A percentile compares a stretch with the other conserved stretches of the same genome.
phyloP scores from a whole-genome alignment of 2,113 vertebrate genomes.

The Amazona guildingii region DNA sequence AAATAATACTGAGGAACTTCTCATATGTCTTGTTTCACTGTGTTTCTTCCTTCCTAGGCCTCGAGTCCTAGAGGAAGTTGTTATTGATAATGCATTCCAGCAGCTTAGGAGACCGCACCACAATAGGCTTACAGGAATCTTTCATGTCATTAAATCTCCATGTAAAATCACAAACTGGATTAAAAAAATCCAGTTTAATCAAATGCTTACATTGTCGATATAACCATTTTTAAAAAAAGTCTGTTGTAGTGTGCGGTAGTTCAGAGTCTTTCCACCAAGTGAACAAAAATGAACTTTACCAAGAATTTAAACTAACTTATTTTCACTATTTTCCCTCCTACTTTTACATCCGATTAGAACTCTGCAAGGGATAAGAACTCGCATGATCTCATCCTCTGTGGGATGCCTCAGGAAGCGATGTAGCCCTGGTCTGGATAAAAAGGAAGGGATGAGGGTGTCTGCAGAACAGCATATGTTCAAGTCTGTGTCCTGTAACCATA shows the following conservation, averaged over 20 bases:
- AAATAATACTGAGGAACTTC: not conserved
- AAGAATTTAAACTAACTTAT: not conserved
- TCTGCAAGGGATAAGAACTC: not conserved
- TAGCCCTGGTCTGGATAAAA: not conserved
- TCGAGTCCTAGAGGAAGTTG: not conserved
- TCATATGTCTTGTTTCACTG: not conserved
- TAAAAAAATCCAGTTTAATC: not conserved
- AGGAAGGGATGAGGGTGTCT: not conserved
- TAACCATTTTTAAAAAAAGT: not conserved
- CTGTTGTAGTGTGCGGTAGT: not conserved
- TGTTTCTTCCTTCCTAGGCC: not conserved
- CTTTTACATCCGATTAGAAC: not conserved
- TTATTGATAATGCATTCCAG: not conserved
- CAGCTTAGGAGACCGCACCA: not conserved
- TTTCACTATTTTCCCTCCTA: not conserved
- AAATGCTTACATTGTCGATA: not conserved
- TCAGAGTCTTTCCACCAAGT: not conserved
- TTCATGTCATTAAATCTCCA: not conserved
- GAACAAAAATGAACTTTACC: not conserved
- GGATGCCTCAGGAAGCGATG: not conserved
- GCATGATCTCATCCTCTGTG: not conserved
- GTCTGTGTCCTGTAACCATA: not conserved
- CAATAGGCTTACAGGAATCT: not conserved
- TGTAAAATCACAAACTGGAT: constrained; percentile 38
- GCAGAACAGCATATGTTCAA: not conserved